Percentiles rank a stretch among this genome's conserved stretches.
Evolutionary conservation across 2,888 invertebrate genomes (phyloP).

Genomic region (Conus canariensis): DNA sequence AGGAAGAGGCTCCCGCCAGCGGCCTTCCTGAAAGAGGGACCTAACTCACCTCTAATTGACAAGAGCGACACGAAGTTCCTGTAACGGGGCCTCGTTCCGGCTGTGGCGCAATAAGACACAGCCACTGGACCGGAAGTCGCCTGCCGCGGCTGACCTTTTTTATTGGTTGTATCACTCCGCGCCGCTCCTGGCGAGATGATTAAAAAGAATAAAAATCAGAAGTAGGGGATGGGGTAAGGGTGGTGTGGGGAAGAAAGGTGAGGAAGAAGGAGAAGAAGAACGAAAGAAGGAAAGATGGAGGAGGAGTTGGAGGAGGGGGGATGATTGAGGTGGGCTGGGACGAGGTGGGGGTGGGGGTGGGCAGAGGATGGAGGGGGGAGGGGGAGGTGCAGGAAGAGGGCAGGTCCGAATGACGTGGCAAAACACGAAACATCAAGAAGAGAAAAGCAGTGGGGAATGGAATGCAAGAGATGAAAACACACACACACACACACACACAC

Average conservation of each 20-base stretch:
- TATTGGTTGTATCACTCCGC: conserved; percentile 42
- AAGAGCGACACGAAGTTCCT: conserved; percentile 38
- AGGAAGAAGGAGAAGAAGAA: neutral
- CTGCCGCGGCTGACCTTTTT: conserved; percentile 35
- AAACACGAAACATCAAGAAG: neutral
- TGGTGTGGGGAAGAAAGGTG: neutral
- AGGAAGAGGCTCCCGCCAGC: conserved; percentile 8
- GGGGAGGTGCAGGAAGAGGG: neutral
- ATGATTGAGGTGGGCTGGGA: no score
- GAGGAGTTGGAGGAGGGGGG: neutral
- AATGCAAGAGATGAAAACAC: neutral
- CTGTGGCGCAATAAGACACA: conserved; percentile 45
- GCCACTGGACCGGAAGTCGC: conserved; percentile 39
- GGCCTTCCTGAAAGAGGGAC: conserved; percentile 34
- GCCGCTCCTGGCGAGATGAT: conserved; percentile 21
- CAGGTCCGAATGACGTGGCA: neutral
- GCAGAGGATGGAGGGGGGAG: no score
- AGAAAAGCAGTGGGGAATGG: conserved; percentile 16
- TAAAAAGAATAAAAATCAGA: neutral
- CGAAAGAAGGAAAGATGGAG: neutral
- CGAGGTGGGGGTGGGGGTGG: no score
- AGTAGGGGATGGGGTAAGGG: neutral
- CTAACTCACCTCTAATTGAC: conserved; percentile 46
- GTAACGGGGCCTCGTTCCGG: conserved; percentile 35
- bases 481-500: no score